Evolutionary conservation across 2,113 vertebrate species (phyloP), one percentile per base, ranked within the genome.

Genomic region (Hemiprocne comata): DNA sequence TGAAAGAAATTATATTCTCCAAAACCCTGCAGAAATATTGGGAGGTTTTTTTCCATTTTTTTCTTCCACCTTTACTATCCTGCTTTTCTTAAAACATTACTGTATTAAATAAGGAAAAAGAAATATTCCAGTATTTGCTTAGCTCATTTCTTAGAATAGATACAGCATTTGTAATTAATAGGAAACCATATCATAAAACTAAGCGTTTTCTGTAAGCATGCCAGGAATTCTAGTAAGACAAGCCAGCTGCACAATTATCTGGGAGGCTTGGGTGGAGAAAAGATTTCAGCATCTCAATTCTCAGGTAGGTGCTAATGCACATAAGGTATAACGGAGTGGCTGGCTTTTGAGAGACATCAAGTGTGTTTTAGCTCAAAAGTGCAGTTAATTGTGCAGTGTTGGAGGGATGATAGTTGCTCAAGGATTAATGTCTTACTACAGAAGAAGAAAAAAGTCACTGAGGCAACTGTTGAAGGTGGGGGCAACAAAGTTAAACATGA

Each of bases 311-410:
- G 34, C 73, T 62, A 81, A 16, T 1, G 3, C 26, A 36, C 0
- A 2, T 24, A 40, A 62, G 13, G 15, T 31, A 6, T 10, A 51
- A 57, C 1, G 0, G 20, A 69, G 54, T 3, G 9, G 21, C 8
- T 2, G 5, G n/a, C 11, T 29, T 70, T 36, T 72, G 25, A 80
- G 28, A 55, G 33, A 64, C n/a, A 79, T 12, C 23, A 77, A 21
- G 17, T 5, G 14, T 21, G 40, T 16, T 67, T 60, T 46, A 51
- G 21, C 48, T 66, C 67, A n/a, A 29, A 67, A 72, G n/a, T 6
- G 28, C 28, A 36, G 17, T 75, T 66, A 26, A 10, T 6, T 26
- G 57, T 15, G 23, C 19, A 10, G 42, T 3, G 24, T 0, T 62
- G 46, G 33, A 58, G 7, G 23, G 44, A 34, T 0, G 23, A 34